Conservation (phyloP, 2,113 vertebrate species). For the Paralichthys olivaceus region DNA sequence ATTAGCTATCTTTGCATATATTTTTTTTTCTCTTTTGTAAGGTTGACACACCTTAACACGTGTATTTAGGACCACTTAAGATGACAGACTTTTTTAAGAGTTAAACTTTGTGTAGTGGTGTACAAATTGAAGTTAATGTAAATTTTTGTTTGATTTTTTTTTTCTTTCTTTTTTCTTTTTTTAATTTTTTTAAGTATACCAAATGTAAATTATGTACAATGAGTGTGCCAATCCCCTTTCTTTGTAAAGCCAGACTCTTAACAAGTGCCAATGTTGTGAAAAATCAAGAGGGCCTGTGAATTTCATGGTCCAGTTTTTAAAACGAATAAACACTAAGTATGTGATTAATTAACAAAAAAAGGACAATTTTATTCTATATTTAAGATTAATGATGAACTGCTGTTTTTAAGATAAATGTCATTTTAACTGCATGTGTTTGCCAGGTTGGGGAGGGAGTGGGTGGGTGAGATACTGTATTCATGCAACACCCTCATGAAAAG, state of each 20-base stretch:
- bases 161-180: constrained; percentile 1
- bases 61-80: constrained; percentile 78
- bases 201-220: constrained; percentile 86
- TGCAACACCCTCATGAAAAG: constrained; percentile 67
- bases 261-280: constrained; percentile 86
- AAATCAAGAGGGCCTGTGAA: constrained; percentile 74
- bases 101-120: constrained; percentile 78
- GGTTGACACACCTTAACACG: constrained; percentile 63
- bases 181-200: constrained; percentile 77
- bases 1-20: constrained; percentile 73
- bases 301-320: constrained; percentile 80
- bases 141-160: constrained; percentile 58
- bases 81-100: constrained; percentile 61
- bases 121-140: constrained; percentile 83
- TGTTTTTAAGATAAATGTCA: constrained; percentile 83
- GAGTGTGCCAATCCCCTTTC: constrained; percentile 84
- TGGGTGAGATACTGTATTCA: constrained; percentile 72
- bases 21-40: constrained; percentile 63
- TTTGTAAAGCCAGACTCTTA: constrained; percentile 83
- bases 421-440: constrained; percentile 84
- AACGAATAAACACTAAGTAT: constrained; percentile 81
- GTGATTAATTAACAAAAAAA: constrained; percentile 75
- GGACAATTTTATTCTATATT: constrained; percentile 82
- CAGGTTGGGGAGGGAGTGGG: constrained; percentile 65
- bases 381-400: constrained; percentile 82